Base-by-base conservation (phyloP, 2,888 invertebrate genomes). In the Aromia moschata region DNA sequence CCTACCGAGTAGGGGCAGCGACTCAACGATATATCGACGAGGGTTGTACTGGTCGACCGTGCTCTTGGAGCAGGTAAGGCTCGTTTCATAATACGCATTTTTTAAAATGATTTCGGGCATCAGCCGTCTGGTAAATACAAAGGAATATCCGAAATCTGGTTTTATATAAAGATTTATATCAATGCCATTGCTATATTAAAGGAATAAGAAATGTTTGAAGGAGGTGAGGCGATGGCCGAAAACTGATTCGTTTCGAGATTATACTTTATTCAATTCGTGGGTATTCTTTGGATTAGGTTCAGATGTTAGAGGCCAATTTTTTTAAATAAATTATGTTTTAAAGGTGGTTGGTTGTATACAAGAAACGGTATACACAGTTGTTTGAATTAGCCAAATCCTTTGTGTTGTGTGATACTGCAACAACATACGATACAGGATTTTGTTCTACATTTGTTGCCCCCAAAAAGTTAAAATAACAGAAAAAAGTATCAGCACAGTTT, bases 131-230 rank as follows among this genome's bases (percentile, higher is more conserved):
- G 55, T 55, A 37, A 53, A 60, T 62, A 67, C 60, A 65, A 62
- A 62, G 44, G 59, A 56, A 60, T 63, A 62, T 65, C 49, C 60
- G 57, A 62, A 67, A 67, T 67, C 67, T 67, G 67, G 67, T 64
- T 67, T 65, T 63, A 62, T 61, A 62, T 62, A 65, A 62, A 67
- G 67, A 67, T 67, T 66, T 62, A 59, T 67, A 67, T 67, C 67
- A 67, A 64, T 66, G 60, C 56, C 62, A 47, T 56, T 61, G 56
- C 30, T 56, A 54, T 62, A 60, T 64, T 56, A 58, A 59, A 60
- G 63, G 45, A 64, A 56, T 60, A 60, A 56, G 53, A 56, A 56
- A 56, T 58, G 36, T 38, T 49, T 49, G 49, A 49, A 49, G 56
- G 56, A 60, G 46, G 40, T 53, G 55, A 58, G 61, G 55, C 56